A percentile compares a stretch with the other conserved stretches of the same genome.
phyloP scores from a whole-genome alignment of 2,113 vertebrate genomes.

The Melospiza georgiana region DNA sequence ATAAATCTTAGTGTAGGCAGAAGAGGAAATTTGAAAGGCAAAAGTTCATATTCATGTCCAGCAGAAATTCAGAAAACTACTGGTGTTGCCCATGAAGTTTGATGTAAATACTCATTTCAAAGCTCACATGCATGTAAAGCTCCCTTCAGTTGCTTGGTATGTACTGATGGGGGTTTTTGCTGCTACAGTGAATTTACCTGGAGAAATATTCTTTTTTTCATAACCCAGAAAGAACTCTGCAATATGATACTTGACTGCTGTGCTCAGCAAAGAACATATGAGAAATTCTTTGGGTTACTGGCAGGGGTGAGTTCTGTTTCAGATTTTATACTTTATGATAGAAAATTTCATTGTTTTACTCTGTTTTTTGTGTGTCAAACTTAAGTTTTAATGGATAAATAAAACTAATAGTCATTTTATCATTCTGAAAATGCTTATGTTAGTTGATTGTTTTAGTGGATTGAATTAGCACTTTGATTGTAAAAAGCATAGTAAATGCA shows the following conservation, averaged over 20 bases:
- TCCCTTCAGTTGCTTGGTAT: neutral
- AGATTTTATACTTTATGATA: neutral
- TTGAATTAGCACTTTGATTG: neutral
- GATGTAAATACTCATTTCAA: neutral
- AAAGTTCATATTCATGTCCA: neutral
- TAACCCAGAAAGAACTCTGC: constrained; percentile 93
- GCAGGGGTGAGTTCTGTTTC: constrained; percentile 87
- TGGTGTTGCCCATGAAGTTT: neutral
- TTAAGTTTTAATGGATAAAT: neutral
- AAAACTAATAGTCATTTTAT: neutral
- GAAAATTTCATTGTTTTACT: neutral
- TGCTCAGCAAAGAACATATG: constrained; percentile 96
- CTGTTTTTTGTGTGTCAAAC: neutral
- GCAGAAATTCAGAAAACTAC: neutral
- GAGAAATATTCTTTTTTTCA: neutral
- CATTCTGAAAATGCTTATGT: neutral
- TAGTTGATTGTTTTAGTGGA: neutral
- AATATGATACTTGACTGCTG: constrained; percentile 99
- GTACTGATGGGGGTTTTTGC: rapidly evolving
- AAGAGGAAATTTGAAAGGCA: neutral
- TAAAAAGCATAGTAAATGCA: neutral
- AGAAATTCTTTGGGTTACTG: constrained; percentile 97
- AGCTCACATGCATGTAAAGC: rapidly evolving
- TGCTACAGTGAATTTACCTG: constrained; percentile 39
- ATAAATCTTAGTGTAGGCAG: neutral